Base-by-base conservation (phyloP, 1,140 invertebrate species). In the Drosophila navojoa region DNA sequence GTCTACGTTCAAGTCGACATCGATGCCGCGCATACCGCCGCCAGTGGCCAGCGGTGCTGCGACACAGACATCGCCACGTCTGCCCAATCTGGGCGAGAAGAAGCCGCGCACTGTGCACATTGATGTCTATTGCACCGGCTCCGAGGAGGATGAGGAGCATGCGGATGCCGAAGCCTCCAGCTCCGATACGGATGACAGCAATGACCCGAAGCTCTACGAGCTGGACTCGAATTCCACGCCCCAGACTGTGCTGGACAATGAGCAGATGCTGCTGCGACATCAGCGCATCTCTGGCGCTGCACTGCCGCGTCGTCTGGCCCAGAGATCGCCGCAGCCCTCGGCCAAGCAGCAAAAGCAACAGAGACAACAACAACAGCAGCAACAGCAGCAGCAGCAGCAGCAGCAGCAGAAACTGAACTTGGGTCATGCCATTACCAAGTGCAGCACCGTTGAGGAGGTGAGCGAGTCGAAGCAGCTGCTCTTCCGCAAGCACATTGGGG, bases 41-140 rank as follows among this genome's bases (percentile, higher is more conserved):
- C 63, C 81, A 1, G 16, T 79, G 19, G 53, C 74, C 19, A 22
- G 1, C 15, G 52, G 49, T 53, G 75, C 29, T 29, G 32, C 44
- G 9, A 27, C 66, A 45, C 42, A 61, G 49, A 10, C 22, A 38
- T 0, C 35, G 40, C 72, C 13, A 13, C 60, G 13, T 1, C 11
- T 50, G 7, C 29, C 75, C 10, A 90, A 80, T 32, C 81, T 92
- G 64, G 76, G 92, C 0, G 93, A 93, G 63, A 94, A 94, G 68
- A 95, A 95, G 76, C 94, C 95, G 2, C 92, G 95, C 55, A 96
- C 95, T 1, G 95, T 96, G 13, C 95, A 96, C 77, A 96, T 96
- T 42, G 95, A 96, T 91, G 96, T 96, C 4, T 96, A 96, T 75
- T 96, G 96, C 79, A 96, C 95, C 0, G 95, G 94, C 2, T 95